phyloP scores from a whole-genome alignment of 2,113 vertebrate genomes.

The Ornithorhynchus anatinus region DNA sequence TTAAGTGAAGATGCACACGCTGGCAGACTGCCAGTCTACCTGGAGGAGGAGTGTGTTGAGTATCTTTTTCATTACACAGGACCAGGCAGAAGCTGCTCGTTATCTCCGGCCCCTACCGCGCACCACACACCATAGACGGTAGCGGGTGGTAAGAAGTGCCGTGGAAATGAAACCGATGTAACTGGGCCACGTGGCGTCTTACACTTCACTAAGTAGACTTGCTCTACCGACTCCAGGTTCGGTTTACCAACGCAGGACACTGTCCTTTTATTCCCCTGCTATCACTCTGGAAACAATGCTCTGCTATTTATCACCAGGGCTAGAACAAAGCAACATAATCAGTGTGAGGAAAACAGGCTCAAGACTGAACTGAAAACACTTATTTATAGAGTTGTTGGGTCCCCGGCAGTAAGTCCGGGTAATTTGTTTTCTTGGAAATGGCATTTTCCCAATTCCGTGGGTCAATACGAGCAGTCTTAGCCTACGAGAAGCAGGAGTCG shows the following conservation, averaged over 20 bases:
- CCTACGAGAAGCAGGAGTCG: no score
- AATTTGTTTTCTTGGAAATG: background rate
- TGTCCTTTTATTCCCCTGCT: no score
- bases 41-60: background rate
- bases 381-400: background rate
- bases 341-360: fast-evolving
- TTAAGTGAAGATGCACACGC: no score
- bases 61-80: background rate
- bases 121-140: fast-evolving
- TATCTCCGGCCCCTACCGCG: background rate
- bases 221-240: background rate
- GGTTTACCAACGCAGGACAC: no score
- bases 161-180: background rate
- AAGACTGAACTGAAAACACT: background rate
- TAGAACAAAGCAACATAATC: background rate
- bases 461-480: background rate
- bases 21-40: background rate
- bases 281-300: background rate
- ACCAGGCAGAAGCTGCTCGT: background rate
- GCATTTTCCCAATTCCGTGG: fast-evolving
- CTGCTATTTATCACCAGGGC: background rate
- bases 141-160: background rate
- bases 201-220: background rate
- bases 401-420: background rate
- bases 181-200: background rate